Base-by-base conservation (phyloP, 2,888 invertebrate genomes). In the Cremastinae sp. region DNA sequence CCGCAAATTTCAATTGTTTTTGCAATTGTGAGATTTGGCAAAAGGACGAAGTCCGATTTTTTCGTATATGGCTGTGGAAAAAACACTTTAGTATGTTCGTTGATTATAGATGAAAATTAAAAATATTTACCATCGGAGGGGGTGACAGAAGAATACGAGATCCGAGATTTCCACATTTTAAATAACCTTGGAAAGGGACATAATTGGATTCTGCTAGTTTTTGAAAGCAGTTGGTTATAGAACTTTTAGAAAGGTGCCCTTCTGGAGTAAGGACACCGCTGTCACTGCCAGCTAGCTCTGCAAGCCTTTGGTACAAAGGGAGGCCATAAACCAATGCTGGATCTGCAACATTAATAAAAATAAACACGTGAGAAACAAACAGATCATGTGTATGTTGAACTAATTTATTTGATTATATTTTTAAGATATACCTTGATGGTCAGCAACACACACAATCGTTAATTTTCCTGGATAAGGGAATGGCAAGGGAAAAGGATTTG, bases 1-100 rank as follows among this genome's bases (percentile, higher is more conserved):
- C 98, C 98, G 85, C 96, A 94, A 14, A 98, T 93, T 87, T 96
- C 95, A 65, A 98, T 91, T 61, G 93, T 93, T 73, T 93, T 94
- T 0, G 95, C 93, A 62, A 97, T 91, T 76, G 92, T 93, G 87
- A 90, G 92, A 72, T 90, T 93, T 78, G 90, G 91, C 74, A 88
- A 91, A 18, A 86, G 70, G 86, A 92, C 94, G 86, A 93, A 95
- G 85, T 95, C 94, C 0, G 92, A 90, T 18, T 92, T 90, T 83
- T 92, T 92, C 2, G 91, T 92, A 61, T 90, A 89, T 0, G 92
- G 91, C 89, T 93, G 90, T 16, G 20, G 47, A 8, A 91, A 85
- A 51, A 75, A 1, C 5, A 47, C n/a, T 43, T 10, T 53, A 14
- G 7, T 16, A 16, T 16, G 10, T n/a, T 9, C 16, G 8, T 35